These are phyloP conservation scores for Dasypogon diadema DNA, from an alignment of 2,888 invertebrate species.

Conservation along the genomic window DNA sequence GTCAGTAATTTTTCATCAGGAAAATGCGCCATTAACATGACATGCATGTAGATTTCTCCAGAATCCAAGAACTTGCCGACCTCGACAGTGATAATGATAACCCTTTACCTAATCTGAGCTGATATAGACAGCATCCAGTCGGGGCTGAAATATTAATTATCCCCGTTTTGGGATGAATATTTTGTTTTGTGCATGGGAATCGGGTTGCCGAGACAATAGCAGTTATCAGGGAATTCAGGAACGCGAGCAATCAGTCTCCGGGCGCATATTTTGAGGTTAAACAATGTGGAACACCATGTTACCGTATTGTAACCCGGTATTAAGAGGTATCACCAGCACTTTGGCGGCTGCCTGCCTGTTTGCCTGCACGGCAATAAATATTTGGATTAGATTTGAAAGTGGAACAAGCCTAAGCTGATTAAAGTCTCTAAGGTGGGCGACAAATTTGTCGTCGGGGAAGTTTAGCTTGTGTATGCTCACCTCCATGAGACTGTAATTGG, in stretches of 20 bases:
- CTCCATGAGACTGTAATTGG: neutral
- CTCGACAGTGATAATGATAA: neutral
- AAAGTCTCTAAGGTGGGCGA: conserved; percentile 31
- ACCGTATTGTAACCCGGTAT: neutral
- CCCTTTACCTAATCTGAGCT: neutral
- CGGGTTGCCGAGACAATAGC: conserved; percentile 4
- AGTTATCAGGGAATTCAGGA: neutral
- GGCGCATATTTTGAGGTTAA: conserved; percentile 27
- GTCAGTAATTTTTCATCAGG: conserved; percentile 9
- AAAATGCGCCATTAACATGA: neutral
- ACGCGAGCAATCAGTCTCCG: no score
- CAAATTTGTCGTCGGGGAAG: conserved; percentile 22
- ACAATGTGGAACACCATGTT: conserved; percentile 8
- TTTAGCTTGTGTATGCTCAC: neutral
- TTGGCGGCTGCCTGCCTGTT: neutral
- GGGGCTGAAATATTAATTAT: neutral
- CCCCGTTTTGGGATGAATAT: neutral
- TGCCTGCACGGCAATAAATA: conserved; percentile 32
- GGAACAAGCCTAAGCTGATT: conserved; percentile 43
- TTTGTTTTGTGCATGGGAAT: conserved; percentile 16
- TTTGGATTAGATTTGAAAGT: conserved; percentile 44
- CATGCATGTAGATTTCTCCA: neutral
- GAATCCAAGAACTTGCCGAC: neutral
- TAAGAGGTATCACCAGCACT: neutral
- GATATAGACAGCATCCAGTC: neutral